Evolutionary conservation across 1,140 invertebrate genomes (phyloP).

Genomic region (Lethrus apterus): DNA sequence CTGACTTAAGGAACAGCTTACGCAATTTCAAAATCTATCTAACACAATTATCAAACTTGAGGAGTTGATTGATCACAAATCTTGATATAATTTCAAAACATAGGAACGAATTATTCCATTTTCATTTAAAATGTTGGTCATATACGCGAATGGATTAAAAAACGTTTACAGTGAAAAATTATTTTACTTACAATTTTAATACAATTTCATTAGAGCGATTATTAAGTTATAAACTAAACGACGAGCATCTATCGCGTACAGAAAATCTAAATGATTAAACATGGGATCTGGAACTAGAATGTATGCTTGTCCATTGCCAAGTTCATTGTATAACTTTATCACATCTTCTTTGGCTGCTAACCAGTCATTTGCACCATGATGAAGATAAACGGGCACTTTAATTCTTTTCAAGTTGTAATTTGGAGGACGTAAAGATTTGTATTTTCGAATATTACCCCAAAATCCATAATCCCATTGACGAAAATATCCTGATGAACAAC

Average conservation of each 20-base stretch:
- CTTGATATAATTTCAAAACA: too few species aligned
- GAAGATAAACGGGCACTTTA: conserved; percentile 12
- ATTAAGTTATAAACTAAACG: conserved; percentile 25
- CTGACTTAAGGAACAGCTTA: too few species aligned
- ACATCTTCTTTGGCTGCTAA: conserved; percentile 6
- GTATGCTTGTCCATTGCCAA: conserved; percentile 41
- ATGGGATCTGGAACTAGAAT: conserved; percentile 15
- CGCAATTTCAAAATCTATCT: too few species aligned
- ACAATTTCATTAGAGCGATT: conserved; percentile 16
- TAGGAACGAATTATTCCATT: too few species aligned
- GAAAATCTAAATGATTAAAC: conserved; percentile 26
- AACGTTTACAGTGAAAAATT: too few species aligned
- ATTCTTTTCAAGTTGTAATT: conserved; percentile 12
- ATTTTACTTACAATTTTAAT: conserved; percentile 6
- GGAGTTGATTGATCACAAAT: too few species aligned
- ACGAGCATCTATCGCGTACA: conserved; percentile 19
- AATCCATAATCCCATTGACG: conserved; percentile 9
- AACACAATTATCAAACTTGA: too few species aligned
- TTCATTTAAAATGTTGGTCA: too few species aligned
- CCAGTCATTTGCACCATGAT: conserved; percentile 11
- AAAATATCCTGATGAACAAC: conserved; percentile 5
- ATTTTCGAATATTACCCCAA: conserved; percentile 7
- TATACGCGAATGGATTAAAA: too few species aligned
- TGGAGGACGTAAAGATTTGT: conserved; percentile 7
- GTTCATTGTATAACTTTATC: conserved; percentile 32